phyloP scores from a whole-genome alignment of 2,888 invertebrate species.

The Junonia oenone region DNA sequence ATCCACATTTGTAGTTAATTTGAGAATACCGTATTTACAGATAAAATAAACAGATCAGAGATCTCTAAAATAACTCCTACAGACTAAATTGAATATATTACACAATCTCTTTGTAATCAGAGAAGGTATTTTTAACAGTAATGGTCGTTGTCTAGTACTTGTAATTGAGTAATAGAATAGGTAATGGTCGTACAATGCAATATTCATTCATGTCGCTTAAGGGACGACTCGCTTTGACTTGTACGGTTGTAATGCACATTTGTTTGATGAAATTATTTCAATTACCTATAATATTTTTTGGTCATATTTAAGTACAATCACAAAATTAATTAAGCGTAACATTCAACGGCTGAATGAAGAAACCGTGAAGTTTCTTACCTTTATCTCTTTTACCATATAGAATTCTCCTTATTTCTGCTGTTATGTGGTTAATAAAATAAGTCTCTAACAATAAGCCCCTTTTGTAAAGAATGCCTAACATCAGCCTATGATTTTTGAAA shows the following conservation, averaged over 20 bases:
- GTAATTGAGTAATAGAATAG: neutral
- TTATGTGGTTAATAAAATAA: too few species aligned
- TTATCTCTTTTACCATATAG: too few species aligned
- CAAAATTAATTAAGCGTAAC: too few species aligned
- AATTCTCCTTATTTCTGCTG: too few species aligned
- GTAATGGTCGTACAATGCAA: neutral
- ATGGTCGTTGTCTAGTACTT: neutral
- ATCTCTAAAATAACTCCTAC: neutral
- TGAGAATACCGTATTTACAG: neutral
- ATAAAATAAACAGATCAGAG: neutral
- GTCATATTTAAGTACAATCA: too few species aligned
- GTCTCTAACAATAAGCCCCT: too few species aligned
- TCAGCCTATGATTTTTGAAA: too few species aligned
- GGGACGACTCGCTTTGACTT: neutral
- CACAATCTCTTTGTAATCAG: slow-evolving; percentile 7
- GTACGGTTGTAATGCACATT: neutral
- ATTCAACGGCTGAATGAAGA: too few species aligned
- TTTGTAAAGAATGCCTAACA: too few species aligned
- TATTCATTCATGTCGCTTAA: neutral
- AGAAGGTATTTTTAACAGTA: neutral
- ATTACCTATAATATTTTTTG: too few species aligned
- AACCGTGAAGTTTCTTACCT: too few species aligned
- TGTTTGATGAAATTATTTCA: neutral
- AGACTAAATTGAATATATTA: slow-evolving; percentile 4
- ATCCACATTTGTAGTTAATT: too few species aligned